Base-by-base conservation (phyloP, 2,888 invertebrate genomes). In the Parelbella ahira region DNA sequence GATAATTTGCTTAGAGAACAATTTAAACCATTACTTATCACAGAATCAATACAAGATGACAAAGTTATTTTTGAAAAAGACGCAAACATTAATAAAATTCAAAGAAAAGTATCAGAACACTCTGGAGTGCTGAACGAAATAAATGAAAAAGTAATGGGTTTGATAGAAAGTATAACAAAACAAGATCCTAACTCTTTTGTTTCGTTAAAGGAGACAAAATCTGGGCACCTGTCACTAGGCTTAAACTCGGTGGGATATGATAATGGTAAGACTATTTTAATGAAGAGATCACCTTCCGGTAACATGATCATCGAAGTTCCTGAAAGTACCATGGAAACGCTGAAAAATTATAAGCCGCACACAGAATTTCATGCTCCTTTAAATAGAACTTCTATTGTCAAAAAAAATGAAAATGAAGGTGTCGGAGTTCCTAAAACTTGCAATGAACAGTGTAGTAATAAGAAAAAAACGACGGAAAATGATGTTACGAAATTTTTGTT, bases 101-200 rank as follows among this genome's bases (percentile, higher is more conserved):
- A n/a, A n/a, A n/a, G n/a, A n/a, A n/a, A n/a, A n/a, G n/a, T n/a
- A n/a, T n/a, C n/a, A n/a, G n/a, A n/a, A n/a, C n/a, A n/a, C n/a
- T n/a, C n/a, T n/a, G n/a, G n/a, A n/a, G n/a, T n/a, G n/a, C n/a
- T n/a, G n/a, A n/a, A n/a, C n/a, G 19, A 60, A 12, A 44, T 74
- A 44, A 60, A 74, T 47, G 56, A 70, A 48, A 50, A 60, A n/a
- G 43, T 63, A 3, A 46, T 67, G 10, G n/a, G n/a, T n/a, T n/a
- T n/a, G n/a, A n/a, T n/a, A n/a, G n/a, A n/a, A n/a, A n/a, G n/a
- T n/a, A n/a, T n/a, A n/a, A n/a, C n/a, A n/a, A n/a, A 49, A 27
- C 33, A 54, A 9, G 49, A 62, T 44, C 43, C 56, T 5, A 52
- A 53, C 36, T 39, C 64, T 10, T 47, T 39, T 21, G 49, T 61